Evolutionary conservation across 2,888 invertebrate species (phyloP).

Genomic region (Lasioglossum morio): DNA sequence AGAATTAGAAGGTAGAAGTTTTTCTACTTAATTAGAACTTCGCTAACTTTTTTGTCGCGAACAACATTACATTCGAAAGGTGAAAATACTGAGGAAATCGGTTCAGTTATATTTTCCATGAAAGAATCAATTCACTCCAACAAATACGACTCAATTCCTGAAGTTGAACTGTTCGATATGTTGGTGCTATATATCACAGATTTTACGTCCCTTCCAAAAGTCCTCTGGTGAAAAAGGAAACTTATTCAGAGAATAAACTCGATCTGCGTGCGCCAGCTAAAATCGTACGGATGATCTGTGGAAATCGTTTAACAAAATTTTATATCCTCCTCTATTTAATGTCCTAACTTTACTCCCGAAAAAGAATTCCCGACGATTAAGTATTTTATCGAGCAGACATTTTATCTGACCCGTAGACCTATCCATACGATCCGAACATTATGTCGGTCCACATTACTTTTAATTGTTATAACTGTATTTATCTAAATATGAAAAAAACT

Average conservation of each 20-base stretch:
- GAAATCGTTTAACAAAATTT: conserved; percentile 2
- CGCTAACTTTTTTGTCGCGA: not conserved
- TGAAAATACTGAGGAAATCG: not conserved
- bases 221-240: conserved; percentile 14
- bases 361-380: not conserved
- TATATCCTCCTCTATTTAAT: not conserved
- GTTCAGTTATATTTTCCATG: not conserved
- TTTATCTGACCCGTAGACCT: not conserved
- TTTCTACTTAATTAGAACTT: not conserved
- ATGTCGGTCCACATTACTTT: not conserved
- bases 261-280: conserved; percentile 2
- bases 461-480: not conserved
- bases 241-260: conserved; percentile 19
- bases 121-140: not conserved
- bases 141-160: conserved; percentile 31
- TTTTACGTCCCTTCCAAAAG: conserved; percentile 38
- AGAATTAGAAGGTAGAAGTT: not conserved
- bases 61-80: not conserved
- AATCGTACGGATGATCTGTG: conserved; percentile 6
- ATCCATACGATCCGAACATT: not conserved
- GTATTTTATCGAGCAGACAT: not conserved
- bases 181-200: conserved; percentile 30
- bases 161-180: conserved; percentile 26
- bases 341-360: not conserved
- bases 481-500: not conserved